Conservation (phyloP, 1,140 invertebrate species). For the Drosophila ficusphila region DNA sequence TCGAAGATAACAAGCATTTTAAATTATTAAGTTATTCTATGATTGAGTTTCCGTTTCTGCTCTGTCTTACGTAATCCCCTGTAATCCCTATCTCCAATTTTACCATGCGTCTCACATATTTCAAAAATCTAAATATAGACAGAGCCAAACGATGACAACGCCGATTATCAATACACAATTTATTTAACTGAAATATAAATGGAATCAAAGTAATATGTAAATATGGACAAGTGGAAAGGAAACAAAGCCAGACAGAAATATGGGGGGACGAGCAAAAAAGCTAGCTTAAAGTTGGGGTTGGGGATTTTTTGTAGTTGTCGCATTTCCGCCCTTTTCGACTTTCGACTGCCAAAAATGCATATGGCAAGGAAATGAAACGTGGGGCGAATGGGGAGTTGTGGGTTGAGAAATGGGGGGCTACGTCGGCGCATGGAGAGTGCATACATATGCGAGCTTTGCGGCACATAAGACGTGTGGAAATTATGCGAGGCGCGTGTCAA, state of each 20-base stretch:
- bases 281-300: constrained; percentile 34
- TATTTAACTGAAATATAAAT: constrained; percentile 59
- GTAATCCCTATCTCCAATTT: background rate
- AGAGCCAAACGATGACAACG: constrained; percentile 10
- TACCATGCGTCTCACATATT: constrained; percentile 33
- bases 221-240: constrained; percentile 31
- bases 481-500: constrained; percentile 79
- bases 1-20: background rate
- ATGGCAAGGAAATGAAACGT: constrained; percentile 33
- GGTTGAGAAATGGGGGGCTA: background rate
- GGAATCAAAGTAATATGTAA: constrained; percentile 68
- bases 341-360: constrained; percentile 74
- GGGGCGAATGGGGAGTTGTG: background rate
- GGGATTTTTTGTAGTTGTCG: constrained; percentile 65
- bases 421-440: background rate
- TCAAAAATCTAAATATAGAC: constrained; percentile 26
- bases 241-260: constrained; percentile 16
- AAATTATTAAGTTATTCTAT: background rate
- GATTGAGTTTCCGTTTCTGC: background rate
- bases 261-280: constrained; percentile 22
- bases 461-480: constrained; percentile 51
- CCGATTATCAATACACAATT: constrained; percentile 38
- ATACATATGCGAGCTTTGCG: constrained; percentile 40
- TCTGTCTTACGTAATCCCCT: background rate
- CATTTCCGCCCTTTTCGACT: constrained; percentile 62